Percentiles rank a stretch among this genome's conserved stretches.
Conservation (phyloP, 2,888 invertebrate species). For the Nomada goodeniana region DNA sequence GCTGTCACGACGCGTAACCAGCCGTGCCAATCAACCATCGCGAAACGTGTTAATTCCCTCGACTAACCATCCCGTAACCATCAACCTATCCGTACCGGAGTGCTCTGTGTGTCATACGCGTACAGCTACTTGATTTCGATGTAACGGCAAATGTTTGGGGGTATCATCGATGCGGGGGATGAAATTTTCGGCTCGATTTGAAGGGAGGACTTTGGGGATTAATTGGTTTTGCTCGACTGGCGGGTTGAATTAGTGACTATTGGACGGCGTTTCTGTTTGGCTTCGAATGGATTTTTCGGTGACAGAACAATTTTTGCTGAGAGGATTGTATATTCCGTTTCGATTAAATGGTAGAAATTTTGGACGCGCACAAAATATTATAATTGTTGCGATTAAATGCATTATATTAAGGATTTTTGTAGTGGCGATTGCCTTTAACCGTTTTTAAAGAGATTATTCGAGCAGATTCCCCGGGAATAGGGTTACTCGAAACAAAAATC, state of each 20-base stretch:
- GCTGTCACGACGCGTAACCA: slow-evolving; percentile 53
- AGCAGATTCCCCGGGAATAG: background rate
- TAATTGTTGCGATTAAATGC: too few species aligned
- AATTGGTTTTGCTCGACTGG: background rate
- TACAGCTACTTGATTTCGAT: background rate
- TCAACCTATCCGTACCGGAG: background rate
- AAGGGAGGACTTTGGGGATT: background rate
- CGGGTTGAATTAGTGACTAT: too few species aligned
- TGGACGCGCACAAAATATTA: too few species aligned
- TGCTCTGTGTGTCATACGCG: background rate
- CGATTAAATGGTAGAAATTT: too few species aligned
- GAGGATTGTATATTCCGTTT: too few species aligned
- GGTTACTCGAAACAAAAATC: background rate
- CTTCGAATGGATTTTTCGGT: too few species aligned
- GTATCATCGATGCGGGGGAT: background rate
- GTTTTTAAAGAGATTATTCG: too few species aligned
- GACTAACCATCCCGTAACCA: slow-evolving; percentile 26
- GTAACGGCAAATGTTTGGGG: too few species aligned
- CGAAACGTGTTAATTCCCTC: slow-evolving; percentile 63
- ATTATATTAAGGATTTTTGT: too few species aligned
- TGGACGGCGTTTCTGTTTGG: too few species aligned
- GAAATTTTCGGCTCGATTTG: background rate
- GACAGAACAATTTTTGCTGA: too few species aligned
- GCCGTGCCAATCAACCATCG: slow-evolving; percentile 51
- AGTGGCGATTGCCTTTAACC: too few species aligned